phyloP scores from a whole-genome alignment of 2,888 invertebrate species.

The Sabatieria punctata region DNA sequence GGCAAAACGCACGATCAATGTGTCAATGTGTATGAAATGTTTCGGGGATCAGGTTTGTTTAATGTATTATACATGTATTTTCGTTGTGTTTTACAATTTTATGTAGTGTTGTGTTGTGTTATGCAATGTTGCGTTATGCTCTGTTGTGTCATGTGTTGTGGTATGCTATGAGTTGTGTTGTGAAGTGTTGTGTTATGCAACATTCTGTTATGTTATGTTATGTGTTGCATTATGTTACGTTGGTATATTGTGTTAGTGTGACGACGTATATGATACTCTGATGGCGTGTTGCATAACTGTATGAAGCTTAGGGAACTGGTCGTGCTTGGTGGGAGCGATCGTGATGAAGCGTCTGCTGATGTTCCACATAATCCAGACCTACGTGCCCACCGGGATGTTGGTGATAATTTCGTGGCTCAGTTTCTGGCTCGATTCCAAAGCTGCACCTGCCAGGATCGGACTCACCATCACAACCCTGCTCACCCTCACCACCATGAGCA shows the following conservation, averaged over 20 bases:
- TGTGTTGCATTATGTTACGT: no score
- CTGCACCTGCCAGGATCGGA: slow-evolving; percentile 8
- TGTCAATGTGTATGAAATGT: slow-evolving; percentile 26
- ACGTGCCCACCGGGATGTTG: slow-evolving; percentile 7
- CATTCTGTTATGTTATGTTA: no score
- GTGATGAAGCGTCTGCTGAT: slow-evolving; percentile 4
- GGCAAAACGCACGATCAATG: slow-evolving; percentile 18
- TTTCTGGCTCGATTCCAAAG: slow-evolving; percentile 7
- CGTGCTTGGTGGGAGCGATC: slow-evolving; percentile 1
- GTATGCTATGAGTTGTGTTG: no score
- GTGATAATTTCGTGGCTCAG: neutral
- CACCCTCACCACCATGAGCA: slow-evolving; percentile 5
- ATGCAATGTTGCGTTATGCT: no score
- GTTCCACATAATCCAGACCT: slow-evolving; percentile 6
- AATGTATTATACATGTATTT: no score
- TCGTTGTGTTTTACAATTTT: no score
- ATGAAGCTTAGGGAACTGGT: slow-evolving; percentile 3
- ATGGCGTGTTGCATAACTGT: no score
- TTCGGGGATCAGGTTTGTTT: slow-evolving; percentile 25
- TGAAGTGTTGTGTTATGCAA: no score
- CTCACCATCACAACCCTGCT: slow-evolving; percentile 8
- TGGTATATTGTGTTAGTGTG: no score
- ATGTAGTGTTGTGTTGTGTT: no score
- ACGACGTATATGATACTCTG: no score
- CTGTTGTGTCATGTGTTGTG: no score